Evolutionary conservation across 2,888 invertebrate species (phyloP).

Genomic region (Protophormia terraenovae): DNA sequence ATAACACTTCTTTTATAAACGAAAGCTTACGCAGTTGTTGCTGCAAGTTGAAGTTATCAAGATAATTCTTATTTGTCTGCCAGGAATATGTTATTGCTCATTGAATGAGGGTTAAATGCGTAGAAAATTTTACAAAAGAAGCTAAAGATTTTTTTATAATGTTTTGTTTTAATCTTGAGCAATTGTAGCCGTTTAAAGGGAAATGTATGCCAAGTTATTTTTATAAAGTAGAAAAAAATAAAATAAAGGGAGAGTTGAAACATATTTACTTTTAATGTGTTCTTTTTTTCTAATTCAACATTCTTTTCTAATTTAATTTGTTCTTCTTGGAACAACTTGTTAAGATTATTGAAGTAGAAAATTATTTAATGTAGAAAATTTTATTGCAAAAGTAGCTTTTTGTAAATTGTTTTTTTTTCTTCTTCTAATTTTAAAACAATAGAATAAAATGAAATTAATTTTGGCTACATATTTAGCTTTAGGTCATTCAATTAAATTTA

Average conservation of each 20-base stretch:
- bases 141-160: slow-evolving; percentile 32
- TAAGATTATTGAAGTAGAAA: slow-evolving; percentile 36
- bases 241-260: neutral
- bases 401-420: neutral
- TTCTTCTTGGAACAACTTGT: slow-evolving; percentile 2
- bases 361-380: slow-evolving; percentile 23
- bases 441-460: slow-evolving; percentile 29
- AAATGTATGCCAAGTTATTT: slow-evolving; percentile 4
- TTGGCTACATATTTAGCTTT: slow-evolving; percentile 26
- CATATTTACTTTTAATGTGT: slow-evolving; percentile 41
- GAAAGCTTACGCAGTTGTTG: neutral
- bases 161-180: slow-evolving; percentile 50
- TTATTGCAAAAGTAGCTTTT: neutral
- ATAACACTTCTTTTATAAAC: neutral
- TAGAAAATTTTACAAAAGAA: slow-evolving; percentile 28
- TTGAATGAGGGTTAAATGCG: slow-evolving; percentile 63
- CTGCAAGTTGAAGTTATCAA: slow-evolving; percentile 17
- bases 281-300: neutral
- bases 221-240: no score
- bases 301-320: slow-evolving; percentile 1
- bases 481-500: slow-evolving; percentile 49
- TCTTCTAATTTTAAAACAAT: slow-evolving; percentile 6
- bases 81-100: neutral
- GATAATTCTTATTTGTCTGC: neutral
- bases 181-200: slow-evolving; percentile 30